A percentile compares a stretch with the other conserved stretches of the same genome.
phyloP scores from a whole-genome alignment of 2,113 vertebrate species.

The Cochlearius cochlearius region DNA sequence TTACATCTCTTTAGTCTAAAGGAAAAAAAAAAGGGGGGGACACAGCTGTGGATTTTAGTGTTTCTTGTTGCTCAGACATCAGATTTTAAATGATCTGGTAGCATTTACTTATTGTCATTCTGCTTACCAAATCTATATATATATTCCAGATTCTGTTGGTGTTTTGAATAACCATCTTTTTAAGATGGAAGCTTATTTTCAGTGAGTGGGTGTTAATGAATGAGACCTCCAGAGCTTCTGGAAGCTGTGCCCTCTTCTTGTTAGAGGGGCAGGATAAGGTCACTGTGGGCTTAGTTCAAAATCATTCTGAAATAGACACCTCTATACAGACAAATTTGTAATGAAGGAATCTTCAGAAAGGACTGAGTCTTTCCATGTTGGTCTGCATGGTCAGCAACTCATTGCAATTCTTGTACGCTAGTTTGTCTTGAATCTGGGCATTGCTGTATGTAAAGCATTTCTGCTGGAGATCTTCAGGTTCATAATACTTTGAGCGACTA shows the following conservation, averaged over 20 bases:
- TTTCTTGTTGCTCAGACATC: background rate
- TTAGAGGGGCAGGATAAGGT: background rate
- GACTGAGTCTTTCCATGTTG: background rate
- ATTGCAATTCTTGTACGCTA: rapidly evolving
- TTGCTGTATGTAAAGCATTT: background rate
- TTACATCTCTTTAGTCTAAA: background rate
- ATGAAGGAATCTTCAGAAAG: background rate
- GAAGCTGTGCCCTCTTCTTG: background rate
- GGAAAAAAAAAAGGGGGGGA: background rate
- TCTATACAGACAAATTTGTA: background rate
- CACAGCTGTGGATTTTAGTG: background rate
- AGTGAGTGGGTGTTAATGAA: background rate
- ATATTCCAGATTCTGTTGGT: background rate
- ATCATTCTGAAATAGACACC: background rate
- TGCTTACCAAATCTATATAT: background rate
- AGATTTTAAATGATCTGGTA: background rate
- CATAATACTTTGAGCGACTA: background rate
- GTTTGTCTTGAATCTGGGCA: background rate
- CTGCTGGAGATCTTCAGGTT: background rate
- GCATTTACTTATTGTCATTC: background rate
- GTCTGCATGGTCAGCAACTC: background rate
- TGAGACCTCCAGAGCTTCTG: background rate
- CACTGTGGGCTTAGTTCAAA: background rate
- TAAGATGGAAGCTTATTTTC: background rate
- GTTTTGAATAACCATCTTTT: background rate